These are phyloP conservation scores for Bubo blakistoni DNA, from an alignment of 2,113 vertebrate genomes.

Conservation along the genomic window DNA sequence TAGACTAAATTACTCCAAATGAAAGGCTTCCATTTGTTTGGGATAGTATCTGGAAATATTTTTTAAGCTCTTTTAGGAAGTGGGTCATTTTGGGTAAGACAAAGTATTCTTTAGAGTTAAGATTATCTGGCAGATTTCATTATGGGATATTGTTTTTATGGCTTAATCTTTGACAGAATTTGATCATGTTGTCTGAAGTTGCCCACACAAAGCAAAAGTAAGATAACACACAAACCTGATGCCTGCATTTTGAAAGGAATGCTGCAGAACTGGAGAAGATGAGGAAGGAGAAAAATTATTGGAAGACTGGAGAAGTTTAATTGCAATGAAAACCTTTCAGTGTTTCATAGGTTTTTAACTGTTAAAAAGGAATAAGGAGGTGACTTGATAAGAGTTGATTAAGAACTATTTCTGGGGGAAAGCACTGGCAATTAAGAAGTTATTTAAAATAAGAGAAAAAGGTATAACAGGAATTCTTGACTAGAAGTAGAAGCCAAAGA, in stretches of 20 bases:
- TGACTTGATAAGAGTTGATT: not conserved
- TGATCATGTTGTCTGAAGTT: not conserved
- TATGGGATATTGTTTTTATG: not conserved
- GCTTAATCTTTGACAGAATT: not conserved
- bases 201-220: not conserved
- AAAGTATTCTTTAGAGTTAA: not conserved
- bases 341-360: not conserved
- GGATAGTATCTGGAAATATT: not conserved
- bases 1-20: not conserved
- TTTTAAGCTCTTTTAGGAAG: not conserved
- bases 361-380: not conserved
- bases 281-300: not conserved
- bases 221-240: not conserved
- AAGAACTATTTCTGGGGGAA: not conserved
- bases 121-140: not conserved
- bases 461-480: not conserved
- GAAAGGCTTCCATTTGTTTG: conserved; percentile 5
- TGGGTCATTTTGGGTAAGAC: not conserved
- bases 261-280: not conserved
- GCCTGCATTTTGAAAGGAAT: not conserved
- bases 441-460: not conserved
- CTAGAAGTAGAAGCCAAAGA: not conserved
- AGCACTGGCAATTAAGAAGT: not conserved
- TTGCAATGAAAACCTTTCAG: not conserved
- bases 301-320: not conserved